Evolutionary conservation across 2,888 invertebrate species (phyloP).

Genomic region (Tetranychus piercei): DNA sequence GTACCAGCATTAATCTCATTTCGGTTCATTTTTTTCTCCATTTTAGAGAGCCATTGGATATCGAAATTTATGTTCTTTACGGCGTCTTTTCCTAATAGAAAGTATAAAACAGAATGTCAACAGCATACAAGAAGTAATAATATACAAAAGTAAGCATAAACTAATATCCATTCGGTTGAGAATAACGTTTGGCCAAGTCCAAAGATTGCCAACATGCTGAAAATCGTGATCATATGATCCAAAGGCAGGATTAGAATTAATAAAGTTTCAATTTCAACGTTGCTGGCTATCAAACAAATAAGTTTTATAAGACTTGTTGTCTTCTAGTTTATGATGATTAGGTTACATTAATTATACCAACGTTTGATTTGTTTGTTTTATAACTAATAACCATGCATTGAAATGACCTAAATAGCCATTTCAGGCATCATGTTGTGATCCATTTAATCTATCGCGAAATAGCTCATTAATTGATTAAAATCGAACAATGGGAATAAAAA

Average conservation of each 20-base stretch:
- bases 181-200: constrained; percentile 5
- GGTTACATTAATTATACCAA: too few species aligned
- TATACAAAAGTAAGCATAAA: constrained; percentile 10
- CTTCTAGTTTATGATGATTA: too few species aligned
- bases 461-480: too few species aligned
- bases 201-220: not conserved
- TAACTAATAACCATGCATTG: too few species aligned
- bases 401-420: too few species aligned
- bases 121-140: constrained; percentile 9
- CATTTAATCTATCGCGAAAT: too few species aligned
- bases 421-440: too few species aligned
- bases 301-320: too few species aligned
- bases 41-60: not conserved
- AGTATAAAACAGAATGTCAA: constrained; percentile 12
- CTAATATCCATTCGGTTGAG: constrained; percentile 4
- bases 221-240: constrained; percentile 6
- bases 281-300: too few species aligned
- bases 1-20: not conserved
- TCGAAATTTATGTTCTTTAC: not conserved
- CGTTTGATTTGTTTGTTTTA: too few species aligned
- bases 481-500: too few species aligned
- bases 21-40: not conserved
- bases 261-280: too few species aligned
- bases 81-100: constrained; percentile 35
- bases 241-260: not conserved